phyloP scores from a whole-genome alignment of 2,888 invertebrate genomes.

The Tetragnatha montana region DNA sequence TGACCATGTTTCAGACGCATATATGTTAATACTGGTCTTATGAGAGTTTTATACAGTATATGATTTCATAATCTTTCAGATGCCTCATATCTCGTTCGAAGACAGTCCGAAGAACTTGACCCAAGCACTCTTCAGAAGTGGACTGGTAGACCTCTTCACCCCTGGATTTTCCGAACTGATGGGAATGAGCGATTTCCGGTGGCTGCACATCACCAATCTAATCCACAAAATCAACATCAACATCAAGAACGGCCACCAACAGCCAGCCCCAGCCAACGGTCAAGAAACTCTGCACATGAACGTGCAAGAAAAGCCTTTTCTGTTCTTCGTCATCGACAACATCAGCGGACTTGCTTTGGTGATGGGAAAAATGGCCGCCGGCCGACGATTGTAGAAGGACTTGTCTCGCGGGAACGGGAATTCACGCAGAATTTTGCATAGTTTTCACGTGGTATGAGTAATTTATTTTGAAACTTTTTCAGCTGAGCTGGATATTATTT shows the following conservation, averaged over 20 bases:
- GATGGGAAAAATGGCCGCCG: conserved; percentile 72
- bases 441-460: conserved; percentile 16
- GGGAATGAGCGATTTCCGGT: conserved; percentile 72
- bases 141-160: conserved; percentile 72
- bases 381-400: conserved; percentile 40
- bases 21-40: too few species aligned
- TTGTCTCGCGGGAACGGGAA: neutral
- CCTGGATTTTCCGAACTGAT: conserved; percentile 72
- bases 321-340: conserved; percentile 73
- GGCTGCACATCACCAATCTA: conserved; percentile 73
- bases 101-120: conserved; percentile 71
- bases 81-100: conserved; percentile 72
- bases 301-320: conserved; percentile 71
- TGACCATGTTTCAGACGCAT: too few species aligned
- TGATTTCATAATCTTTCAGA: conserved; percentile 66
- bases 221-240: conserved; percentile 73
- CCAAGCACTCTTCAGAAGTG: conserved; percentile 71
- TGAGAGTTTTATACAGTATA: too few species aligned
- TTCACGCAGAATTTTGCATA: neutral
- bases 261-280: conserved; percentile 61
- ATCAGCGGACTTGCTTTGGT: conserved; percentile 73
- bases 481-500: conserved; percentile 14
- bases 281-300: conserved; percentile 69
- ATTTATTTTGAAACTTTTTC: conserved; percentile 36
- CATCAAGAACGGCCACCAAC: conserved; percentile 63